These are phyloP conservation scores for Taxidea taxus DNA, from an alignment of 2,113 vertebrate genomes.

Conservation along the genomic window DNA sequence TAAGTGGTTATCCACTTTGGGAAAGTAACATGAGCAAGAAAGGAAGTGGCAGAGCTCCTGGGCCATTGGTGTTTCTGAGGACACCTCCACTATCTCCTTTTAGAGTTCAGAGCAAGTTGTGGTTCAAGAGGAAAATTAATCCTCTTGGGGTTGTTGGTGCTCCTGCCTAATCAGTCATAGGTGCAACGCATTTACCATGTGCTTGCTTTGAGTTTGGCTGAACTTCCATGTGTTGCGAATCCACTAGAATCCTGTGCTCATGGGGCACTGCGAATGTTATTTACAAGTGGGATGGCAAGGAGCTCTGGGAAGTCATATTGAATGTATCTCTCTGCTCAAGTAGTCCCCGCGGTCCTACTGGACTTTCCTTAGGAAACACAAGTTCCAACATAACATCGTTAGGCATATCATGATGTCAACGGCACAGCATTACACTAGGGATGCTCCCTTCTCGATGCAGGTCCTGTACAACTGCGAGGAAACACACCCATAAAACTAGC, in stretches of 20 bases:
- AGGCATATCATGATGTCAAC: not conserved
- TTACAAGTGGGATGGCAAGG: not conserved
- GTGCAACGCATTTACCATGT: not conserved
- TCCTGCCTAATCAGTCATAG: not conserved
- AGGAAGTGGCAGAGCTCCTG: no score
- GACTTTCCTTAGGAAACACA: not conserved
- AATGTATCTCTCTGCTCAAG: not conserved
- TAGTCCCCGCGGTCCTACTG: no score
- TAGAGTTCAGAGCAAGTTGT: not conserved
- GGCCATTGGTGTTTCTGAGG: not conserved
- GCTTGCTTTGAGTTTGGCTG: not conserved
- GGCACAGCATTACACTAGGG: not conserved
- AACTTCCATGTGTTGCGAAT: not conserved
- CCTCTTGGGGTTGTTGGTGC: fast-evolving
- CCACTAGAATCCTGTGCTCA: not conserved
- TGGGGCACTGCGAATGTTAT: not conserved
- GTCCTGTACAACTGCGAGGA: no score
- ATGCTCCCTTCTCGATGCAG: not conserved
- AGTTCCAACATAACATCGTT: not conserved
- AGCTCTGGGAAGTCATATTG: no score
- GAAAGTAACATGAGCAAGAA: not conserved
- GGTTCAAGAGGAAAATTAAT: not conserved
- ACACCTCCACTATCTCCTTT: not conserved
- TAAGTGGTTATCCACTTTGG: not conserved
- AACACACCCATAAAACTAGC: fast-evolving